Percentiles rank a stretch among this genome's conserved stretches.
These are phyloP conservation scores for Lottia scabra DNA, from an alignment of 2,888 invertebrate genomes.

Conservation along the genomic window DNA sequence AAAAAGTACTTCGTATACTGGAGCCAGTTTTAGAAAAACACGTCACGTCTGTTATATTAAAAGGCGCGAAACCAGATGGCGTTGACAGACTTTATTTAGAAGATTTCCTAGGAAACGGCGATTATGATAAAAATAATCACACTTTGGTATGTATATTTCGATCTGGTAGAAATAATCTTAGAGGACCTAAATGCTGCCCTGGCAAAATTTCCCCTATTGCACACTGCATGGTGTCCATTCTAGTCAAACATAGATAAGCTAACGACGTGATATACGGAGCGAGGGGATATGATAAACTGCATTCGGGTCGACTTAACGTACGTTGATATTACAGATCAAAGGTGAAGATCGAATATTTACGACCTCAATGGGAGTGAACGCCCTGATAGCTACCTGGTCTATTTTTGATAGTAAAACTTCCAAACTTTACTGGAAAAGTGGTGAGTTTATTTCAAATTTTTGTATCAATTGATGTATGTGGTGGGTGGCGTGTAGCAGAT, in stretches of 20 bases:
- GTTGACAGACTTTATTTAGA: conserved; percentile 45
- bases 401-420: conserved; percentile 38
- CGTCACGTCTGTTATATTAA: conserved; percentile 43
- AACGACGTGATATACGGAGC: too few species aligned
- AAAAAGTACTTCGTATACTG: conserved; percentile 30
- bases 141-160: conserved; percentile 36
- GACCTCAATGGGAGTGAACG: conserved; percentile 56
- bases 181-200: too few species aligned
- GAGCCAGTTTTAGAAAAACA: conserved; percentile 32
- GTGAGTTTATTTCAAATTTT: conserved; percentile 30
- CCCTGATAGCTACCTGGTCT: conserved; percentile 53
- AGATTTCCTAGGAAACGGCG: conserved; percentile 57
- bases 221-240: too few species aligned
- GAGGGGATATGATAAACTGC: too few species aligned
- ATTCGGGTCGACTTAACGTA: too few species aligned
- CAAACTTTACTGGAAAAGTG: conserved; percentile 41
- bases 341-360: conserved; percentile 60
- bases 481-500: too few species aligned
- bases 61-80: conserved; percentile 31
- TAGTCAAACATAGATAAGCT: too few species aligned
- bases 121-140: conserved; percentile 36
- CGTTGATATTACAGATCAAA: conserved; percentile 33
- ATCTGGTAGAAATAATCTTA: too few species aligned
- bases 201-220: too few species aligned
- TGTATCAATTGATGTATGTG: too few species aligned